A percentile compares a stretch with the other conserved stretches of the same genome.
Evolutionary conservation across 2,888 invertebrate genomes (phyloP).

Genomic region (Diogma glabrata): DNA sequence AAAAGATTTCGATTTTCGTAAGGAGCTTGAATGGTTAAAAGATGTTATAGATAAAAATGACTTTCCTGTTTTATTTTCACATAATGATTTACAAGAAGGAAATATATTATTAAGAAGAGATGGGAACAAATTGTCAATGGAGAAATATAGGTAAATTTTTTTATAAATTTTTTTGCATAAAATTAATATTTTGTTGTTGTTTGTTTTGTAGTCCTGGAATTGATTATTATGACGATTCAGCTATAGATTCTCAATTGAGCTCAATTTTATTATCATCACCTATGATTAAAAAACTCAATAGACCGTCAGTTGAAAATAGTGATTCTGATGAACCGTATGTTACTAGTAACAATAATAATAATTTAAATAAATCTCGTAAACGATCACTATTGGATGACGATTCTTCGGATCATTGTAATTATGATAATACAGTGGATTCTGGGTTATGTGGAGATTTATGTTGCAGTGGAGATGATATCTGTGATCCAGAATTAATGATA

Average conservation of each 20-base stretch:
- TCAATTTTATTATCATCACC: slow-evolving; percentile 8
- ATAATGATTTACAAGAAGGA: slow-evolving; percentile 90
- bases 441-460: slow-evolving; percentile 26
- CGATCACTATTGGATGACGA: slow-evolving; percentile 18
- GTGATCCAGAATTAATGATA: slow-evolving; percentile 52
- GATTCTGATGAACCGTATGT: neutral
- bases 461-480: slow-evolving; percentile 17
- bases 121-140: neutral
- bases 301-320: neutral
- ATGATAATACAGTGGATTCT: slow-evolving; percentile 30
- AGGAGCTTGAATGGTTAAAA: slow-evolving; percentile 61
- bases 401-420: slow-evolving; percentile 18
- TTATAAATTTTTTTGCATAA: neutral
- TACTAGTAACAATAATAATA: slow-evolving; percentile 1
- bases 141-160: neutral
- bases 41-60: slow-evolving; percentile 42
- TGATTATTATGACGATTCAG: slow-evolving; percentile 18
- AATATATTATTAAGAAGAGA: slow-evolving; percentile 44
- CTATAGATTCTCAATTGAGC: slow-evolving; percentile 14
- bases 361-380: slow-evolving; percentile 16
- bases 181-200: neutral
- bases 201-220: slow-evolving; percentile 16
- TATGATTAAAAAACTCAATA: slow-evolving; percentile 11
- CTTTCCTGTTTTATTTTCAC: slow-evolving; percentile 84
- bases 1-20: slow-evolving; percentile 43